Evolutionary conservation across 1,140 invertebrate genomes (phyloP).

Genomic region (Thaumetopoea pityocampa): DNA sequence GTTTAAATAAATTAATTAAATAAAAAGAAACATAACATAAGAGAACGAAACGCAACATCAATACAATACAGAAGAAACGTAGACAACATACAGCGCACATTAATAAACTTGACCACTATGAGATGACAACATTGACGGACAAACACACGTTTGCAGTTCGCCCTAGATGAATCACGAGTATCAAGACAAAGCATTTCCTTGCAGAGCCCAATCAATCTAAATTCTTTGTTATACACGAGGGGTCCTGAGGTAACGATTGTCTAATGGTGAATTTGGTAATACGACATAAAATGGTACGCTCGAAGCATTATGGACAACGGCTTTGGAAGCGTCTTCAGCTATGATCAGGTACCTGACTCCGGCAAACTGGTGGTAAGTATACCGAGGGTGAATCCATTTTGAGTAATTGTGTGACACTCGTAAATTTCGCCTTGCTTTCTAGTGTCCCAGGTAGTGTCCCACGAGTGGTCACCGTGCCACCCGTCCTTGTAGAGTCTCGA

Average conservation of each 20-base stretch:
- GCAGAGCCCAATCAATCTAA: too few species aligned
- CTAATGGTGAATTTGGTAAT: too few species aligned
- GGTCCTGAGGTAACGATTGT: too few species aligned
- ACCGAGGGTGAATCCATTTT: conserved; percentile 48
- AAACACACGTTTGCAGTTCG: too few species aligned
- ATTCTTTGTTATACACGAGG: too few species aligned
- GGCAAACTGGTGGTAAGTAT: conserved; percentile 52
- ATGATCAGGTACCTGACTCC: conserved; percentile 47
- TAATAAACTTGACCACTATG: conserved; percentile 1
- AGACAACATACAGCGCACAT: neutral
- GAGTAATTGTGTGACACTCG: conserved; percentile 53
- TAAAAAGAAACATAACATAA: too few species aligned
- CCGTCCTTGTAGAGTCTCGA: conserved; percentile 42
- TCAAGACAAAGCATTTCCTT: too few species aligned
- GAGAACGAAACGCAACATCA: too few species aligned
- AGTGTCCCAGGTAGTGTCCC: conserved; percentile 50
- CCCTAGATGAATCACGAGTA: too few species aligned
- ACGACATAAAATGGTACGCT: too few species aligned
- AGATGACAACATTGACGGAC: conserved; percentile 4
- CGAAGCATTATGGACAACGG: conserved; percentile 13
- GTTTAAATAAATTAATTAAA: too few species aligned
- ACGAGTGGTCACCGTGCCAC: conserved; percentile 44
- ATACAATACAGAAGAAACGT: neutral
- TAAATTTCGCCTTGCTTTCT: conserved; percentile 36
- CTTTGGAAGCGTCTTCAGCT: conserved; percentile 2